Conservation (phyloP, 2,797 vertebrate species). For the Rhinichthys osculus region DNA sequence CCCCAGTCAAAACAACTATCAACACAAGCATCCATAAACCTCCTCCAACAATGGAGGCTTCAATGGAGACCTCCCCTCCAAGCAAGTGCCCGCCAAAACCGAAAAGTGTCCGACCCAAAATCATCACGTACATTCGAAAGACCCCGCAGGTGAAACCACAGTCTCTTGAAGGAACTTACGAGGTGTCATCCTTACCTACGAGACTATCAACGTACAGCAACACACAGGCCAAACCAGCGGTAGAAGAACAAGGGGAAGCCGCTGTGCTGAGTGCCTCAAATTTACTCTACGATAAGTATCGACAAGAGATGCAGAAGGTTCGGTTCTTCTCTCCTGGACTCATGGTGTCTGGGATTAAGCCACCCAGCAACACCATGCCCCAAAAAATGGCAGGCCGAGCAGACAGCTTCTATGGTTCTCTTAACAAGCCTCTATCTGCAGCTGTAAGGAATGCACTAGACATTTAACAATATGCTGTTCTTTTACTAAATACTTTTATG, state of each 20-base stretch:
- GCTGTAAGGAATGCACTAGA: constrained; percentile 68
- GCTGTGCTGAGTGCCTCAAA: constrained; percentile 80
- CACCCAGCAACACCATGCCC: constrained; percentile 83
- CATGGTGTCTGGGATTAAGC: constrained; percentile 84
- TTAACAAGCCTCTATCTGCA: constrained; percentile 74
- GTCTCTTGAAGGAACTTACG: constrained; percentile 78
- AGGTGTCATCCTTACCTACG: constrained; percentile 84
- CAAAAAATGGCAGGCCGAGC: constrained; percentile 83
- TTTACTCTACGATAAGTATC: constrained; percentile 88
- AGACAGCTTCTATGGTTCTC: constrained; percentile 80
- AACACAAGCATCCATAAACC: constrained; percentile 89
- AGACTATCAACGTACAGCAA: constrained; percentile 73
- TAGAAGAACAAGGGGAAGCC: constrained; percentile 73
- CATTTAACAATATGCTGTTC: not conserved
- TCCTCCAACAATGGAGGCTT: constrained; percentile 78
- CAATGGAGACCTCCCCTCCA: constrained; percentile 74
- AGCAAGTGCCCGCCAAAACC: constrained; percentile 85
- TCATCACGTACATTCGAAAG: constrained; percentile 96
- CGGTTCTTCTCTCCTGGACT: constrained; percentile 81
- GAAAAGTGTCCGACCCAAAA: constrained; percentile 95
- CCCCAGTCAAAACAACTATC: constrained; percentile 84
- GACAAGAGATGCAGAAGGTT: constrained; percentile 87
- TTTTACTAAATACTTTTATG: not conserved
- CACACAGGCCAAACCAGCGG: constrained; percentile 58
- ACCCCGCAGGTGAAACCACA: constrained; percentile 88